Base-by-base conservation (phyloP, 2,797 vertebrate genomes). In the Sebastes reedi region DNA sequence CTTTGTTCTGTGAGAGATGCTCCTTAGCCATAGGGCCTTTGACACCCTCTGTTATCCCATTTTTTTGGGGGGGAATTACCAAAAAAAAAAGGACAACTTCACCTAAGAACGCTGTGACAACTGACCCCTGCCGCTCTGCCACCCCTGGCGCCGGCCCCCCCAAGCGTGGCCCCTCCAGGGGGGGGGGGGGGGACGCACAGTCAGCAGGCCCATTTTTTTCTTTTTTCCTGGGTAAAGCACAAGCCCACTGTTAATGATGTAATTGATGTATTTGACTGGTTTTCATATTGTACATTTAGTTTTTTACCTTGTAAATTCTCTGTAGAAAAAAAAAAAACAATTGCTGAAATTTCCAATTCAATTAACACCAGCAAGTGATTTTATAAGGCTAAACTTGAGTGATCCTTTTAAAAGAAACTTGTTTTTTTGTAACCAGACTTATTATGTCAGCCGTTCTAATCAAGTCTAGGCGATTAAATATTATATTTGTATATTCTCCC, bases 271-370 rank as follows among this genome's bases (percentile, higher is more conserved):
- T 97, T 96, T 96, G 96, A 95, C 95, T 97, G 96, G 97, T 95
- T 95, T 94, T 94, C 93, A 94, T 94, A 95, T 92, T 95, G 94
- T 95, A 95, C 96, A 97, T 97, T 97, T 97, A 97, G 96, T 97
- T 98, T 98, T 99, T 97, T 98, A 99, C 96, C 97, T 97, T 99
- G 97, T 98, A 98, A 98, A 99, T 98, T 98, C 95, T 97, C 96
- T 97, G 96, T 98, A 97, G 96, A 95, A 94, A 93, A 92, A 85
- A 87, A 83, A 75, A 89, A 90, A 81, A 91, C 89, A 92, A 95
- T 95, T 95, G 94, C 93, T 94, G 93, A 95, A 93, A 95, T 93
- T 92, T 94, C 97, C 96, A 97, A 97, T 98, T 98, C 96, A 97
- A 95, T 93, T 97, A 90, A 96, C 96, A 98, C 97, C 97, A 97